Base-by-base conservation (phyloP, 2,113 vertebrate species). In the Jaculus jaculus region DNA sequence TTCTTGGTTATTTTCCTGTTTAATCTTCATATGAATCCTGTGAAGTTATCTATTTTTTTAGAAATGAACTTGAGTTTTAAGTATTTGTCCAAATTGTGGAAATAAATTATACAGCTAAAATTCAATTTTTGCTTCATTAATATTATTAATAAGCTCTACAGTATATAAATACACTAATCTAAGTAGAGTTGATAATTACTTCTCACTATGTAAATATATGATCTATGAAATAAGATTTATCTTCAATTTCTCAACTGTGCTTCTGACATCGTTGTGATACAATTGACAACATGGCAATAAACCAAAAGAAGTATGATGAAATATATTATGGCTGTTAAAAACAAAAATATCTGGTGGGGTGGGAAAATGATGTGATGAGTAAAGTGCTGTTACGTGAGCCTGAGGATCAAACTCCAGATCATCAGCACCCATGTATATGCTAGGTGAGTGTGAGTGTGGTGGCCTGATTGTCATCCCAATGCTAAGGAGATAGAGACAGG, bases 121-220 rank as follows among this genome's bases (percentile, higher is more conserved):
- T 94, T 83, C 28, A 93, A 42, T 91, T 63, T 72, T 17, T 60
- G 18, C 26, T 39, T 84, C 39, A 72, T 68, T 79, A 82, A 66
- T 75, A 65, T 5, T 61, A 26, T 84, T 95, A 47, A 47, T 47
- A 8, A 47, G 42, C 42, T 47, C 84, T 30, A 79, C 39, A n/a
- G 13, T 80, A 11, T 81, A 13, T 87, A 47, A 51, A 73, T 84
- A 4, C 65, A 47, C 21, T 61, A 81, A 92, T 58, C 54, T 61
- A 79, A 37, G 28, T 58, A 60, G 12, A 18, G 28, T 72, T 78
- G 63, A 73, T 85, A 12, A 90, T 96, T 68, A 54, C 47, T 95
- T 92, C 37, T 92, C 58, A 91, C 16, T 87, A 65, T 60, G 15
- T 24, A 80, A 92, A 84, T 80, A 87, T n/a, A 80, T 86, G 32